Base-by-base conservation (phyloP, 2,113 vertebrate genomes). In the Parus major region DNA sequence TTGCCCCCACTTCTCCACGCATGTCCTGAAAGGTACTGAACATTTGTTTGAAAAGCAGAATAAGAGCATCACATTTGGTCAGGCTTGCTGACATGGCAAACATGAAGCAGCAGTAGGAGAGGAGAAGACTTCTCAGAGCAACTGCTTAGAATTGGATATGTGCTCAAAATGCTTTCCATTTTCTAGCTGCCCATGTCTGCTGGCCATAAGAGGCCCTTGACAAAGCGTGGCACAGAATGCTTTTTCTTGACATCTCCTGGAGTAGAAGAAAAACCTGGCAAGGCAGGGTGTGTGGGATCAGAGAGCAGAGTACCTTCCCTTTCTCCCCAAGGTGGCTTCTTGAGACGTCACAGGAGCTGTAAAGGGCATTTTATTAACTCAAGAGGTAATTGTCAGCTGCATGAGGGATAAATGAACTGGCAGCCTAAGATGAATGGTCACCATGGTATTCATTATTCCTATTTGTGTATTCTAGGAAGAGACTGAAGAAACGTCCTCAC, bases 401-500 rank as follows among this genome's bases (percentile, higher is more conserved):
- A 0, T 68, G 50, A 76, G 57, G 49, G 47, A 46, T 33, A 12
- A 15, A 23, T 25, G n/a, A 71, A 68, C 19, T 46, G 33, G 17
- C 50, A 80, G 78, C 55, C 5, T 18, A 41, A 75, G 29, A 42
- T 4, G 3, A 15, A 21, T 3, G 4, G 27, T 71, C 17, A 21
- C 57, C 31, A 36, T 0, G 5, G 8, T 94, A 82, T 95, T 68
- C 59, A 66, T 50, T 60, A 52, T 56, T 95, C 66, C 44, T 92
- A 53, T 93, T 96, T 98, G 28, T 97, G 88, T 97, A 31, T 97
- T 98, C 87, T 97, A 99, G 98, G 98, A 98, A 96, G 98, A 99
- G 96, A 98, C 98, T 94, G 99, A 98, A 96, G 98, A 99, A 95
- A 98, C 98, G 9, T 98, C 98, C 86, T 98, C 98, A 94, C 98